Evolutionary conservation across 2,797 vertebrate species (phyloP), one percentile per base, ranked within the genome.

Genomic region (Hipposideros larvatus): DNA sequence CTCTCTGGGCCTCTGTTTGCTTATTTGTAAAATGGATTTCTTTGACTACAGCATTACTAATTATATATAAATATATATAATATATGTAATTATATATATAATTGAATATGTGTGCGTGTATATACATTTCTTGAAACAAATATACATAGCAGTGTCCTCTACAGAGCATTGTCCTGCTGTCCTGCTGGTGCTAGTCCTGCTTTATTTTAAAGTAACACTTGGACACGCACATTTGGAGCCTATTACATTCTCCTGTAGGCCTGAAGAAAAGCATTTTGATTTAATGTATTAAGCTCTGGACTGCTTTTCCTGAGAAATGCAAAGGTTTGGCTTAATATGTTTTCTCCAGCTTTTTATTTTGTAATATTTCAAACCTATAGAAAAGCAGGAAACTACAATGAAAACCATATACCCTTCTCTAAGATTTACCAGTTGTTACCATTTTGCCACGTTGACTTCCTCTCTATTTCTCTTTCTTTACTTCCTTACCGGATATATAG

Each of bases 301-400:
- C 48, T 51, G 87, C 41, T 70, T 83, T 90, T 88, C 57, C n/a
- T 34, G 37, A 93, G 75, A 94, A 94, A 94, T 90, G 13, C 11
- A 75, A 92, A 57, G 9, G 43, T 97, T 93, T 43, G 31, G 22
- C 18, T 84, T 80, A 77, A 73, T 57, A 61, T 57, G 18, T 77
- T 91, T 71, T 43, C 79, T 21, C 18, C 13, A 55, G 11, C 8
- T 86, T 74, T 88, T 89, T 88, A 95, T 87, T 89, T 84, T 89
- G 46, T 74, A 41, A 86, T 9, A 63, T 89, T 95, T 94, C 87
- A 84, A 83, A 57, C 16, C 16, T 95, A 93, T 19, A 73, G 57
- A 74, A 87, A 89, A 66, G 14, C 26, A 63, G 21, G 51, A 37
- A 61, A 46, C 75, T n/a, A 78, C 31, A 94, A 61, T 43, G 7